These are phyloP conservation scores for Phytoseiulus persimilis DNA, from an alignment of 2,888 invertebrate genomes.

Conservation along the genomic window DNA sequence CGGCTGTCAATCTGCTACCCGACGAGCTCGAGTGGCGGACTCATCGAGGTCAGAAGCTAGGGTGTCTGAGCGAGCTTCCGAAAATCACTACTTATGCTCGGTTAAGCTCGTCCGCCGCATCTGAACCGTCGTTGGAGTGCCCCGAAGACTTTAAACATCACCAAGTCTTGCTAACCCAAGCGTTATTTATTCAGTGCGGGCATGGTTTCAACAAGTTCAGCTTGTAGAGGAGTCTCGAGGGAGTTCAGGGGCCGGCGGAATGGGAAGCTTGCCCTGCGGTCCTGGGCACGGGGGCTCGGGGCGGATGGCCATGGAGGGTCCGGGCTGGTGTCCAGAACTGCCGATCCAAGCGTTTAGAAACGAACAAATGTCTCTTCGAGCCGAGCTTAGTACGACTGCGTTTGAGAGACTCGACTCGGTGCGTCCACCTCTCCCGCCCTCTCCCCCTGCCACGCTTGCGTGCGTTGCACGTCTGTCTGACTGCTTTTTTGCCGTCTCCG, in stretches of 20 bases:
- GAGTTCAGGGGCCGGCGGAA: neutral
- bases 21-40: neutral
- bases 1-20: neutral
- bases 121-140: neutral
- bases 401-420: neutral
- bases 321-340: neutral
- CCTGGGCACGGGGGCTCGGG: neutral
- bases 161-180: neutral
- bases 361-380: neutral
- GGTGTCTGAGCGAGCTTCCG: neutral
- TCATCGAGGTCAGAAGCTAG: neutral
- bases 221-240: neutral
- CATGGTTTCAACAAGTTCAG: constrained; percentile 5
- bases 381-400: neutral
- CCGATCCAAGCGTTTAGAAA: neutral
- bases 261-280: neutral
- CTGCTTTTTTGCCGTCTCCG: neutral
- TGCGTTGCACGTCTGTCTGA: neutral
- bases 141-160: neutral
- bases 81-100: neutral
- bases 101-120: neutral
- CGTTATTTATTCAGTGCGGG: neutral
- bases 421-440: too few relatives aligned
- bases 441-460: neutral
- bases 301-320: neutral